These are phyloP conservation scores for Electrona antarctica DNA, from an alignment of 2,113 vertebrate genomes.

Conservation along the genomic window DNA sequence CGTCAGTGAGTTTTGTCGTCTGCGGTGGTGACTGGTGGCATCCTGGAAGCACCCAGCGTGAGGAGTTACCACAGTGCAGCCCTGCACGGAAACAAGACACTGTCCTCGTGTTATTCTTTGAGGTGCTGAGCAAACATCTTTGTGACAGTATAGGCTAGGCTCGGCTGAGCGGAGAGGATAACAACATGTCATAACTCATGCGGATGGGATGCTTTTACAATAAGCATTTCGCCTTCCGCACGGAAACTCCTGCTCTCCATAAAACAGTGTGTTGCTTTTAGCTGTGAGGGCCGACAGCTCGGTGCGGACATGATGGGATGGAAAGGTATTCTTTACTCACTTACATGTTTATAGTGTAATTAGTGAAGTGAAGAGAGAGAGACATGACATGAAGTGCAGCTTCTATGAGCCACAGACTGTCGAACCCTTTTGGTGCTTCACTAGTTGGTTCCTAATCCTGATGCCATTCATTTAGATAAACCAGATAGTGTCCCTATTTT, in stretches of 20 bases:
- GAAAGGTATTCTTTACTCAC: slow-evolving; percentile 20
- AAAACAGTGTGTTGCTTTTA: slow-evolving; percentile 34
- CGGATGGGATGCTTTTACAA: slow-evolving; percentile 24
- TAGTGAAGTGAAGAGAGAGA: too few relatives aligned
- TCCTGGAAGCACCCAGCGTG: slow-evolving; percentile 16
- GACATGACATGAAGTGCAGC: too few relatives aligned
- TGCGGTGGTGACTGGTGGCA: slow-evolving; percentile 31
- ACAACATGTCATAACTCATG: slow-evolving; percentile 28
- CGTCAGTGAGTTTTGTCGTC: not conserved
- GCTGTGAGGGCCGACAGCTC: slow-evolving; percentile 18
- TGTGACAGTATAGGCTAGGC: not conserved
- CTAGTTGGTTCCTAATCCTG: too few relatives aligned
- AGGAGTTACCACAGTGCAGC: slow-evolving; percentile 23
- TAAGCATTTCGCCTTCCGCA: slow-evolving; percentile 18
- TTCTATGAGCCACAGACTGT: too few relatives aligned
- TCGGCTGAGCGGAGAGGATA: slow-evolving; percentile 17
- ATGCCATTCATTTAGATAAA: too few relatives aligned
- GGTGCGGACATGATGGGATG: slow-evolving; percentile 9
- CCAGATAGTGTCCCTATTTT: too few relatives aligned
- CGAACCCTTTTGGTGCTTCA: too few relatives aligned
- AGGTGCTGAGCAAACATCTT: slow-evolving; percentile 26
- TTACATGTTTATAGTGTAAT: too few relatives aligned
- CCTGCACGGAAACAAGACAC: slow-evolving; percentile 16
- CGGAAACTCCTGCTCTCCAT: slow-evolving; percentile 27
- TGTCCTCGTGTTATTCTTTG: slow-evolving; percentile 41